Conservation (phyloP, 1,140 invertebrate species). For the Panagrolaimus sp. region DNA sequence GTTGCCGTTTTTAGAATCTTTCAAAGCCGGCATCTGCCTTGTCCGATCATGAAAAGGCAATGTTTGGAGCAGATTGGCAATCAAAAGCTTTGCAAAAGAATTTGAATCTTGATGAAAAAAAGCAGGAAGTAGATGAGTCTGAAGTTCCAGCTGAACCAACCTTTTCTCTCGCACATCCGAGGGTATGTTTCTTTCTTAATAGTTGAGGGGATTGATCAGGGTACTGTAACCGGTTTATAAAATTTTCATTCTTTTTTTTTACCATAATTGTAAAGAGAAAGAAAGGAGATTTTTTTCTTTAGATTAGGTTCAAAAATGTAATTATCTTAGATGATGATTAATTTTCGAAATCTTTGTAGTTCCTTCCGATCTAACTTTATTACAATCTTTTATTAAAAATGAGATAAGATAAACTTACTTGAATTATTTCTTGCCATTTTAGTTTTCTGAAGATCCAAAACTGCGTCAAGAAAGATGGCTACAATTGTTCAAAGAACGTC, state of each 20-base stretch:
- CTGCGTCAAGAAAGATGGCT: background rate
- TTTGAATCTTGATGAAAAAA: background rate
- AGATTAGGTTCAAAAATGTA: no score
- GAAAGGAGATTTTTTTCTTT: no score
- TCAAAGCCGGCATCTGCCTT: background rate
- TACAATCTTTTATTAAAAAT: no score
- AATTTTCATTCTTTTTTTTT: no score
- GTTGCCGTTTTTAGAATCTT: no score
- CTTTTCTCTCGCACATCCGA: background rate
- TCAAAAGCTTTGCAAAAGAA: slow-evolving; percentile 12
- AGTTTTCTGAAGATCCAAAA: slow-evolving; percentile 15
- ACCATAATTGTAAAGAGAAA: no score
- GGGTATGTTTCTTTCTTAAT: slow-evolving; percentile 2
- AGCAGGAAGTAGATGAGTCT: background rate
- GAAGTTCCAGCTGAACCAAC: background rate
- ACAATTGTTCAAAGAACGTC: background rate
- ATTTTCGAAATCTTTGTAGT: no score
- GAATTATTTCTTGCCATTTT: background rate
- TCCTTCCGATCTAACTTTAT: no score
- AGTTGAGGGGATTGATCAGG: no score
- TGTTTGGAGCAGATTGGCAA: slow-evolving; percentile 10
- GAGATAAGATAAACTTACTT: background rate
- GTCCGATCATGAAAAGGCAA: slow-evolving; percentile 3
- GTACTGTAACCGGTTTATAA: no score
- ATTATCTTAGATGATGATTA: no score